phyloP scores from a whole-genome alignment of 2,888 invertebrate genomes.

The Lasioglossum figueresi region DNA sequence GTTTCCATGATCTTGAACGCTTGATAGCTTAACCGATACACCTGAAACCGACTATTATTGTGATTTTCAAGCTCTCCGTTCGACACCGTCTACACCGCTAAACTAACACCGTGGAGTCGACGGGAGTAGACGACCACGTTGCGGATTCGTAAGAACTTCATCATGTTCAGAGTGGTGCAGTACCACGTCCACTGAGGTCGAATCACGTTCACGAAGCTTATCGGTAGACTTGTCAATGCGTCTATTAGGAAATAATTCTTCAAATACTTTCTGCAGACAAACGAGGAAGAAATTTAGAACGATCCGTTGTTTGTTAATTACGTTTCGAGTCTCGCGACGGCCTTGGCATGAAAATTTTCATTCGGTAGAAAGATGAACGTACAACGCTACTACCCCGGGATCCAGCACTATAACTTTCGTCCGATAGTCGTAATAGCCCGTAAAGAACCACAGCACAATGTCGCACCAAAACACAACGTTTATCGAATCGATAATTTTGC shows the following conservation, averaged over 20 bases:
- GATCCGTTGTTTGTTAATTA: not conserved
- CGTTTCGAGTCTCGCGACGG: not conserved
- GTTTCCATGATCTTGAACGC: constrained; percentile 73
- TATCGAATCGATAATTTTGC: constrained; percentile 65
- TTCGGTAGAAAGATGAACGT: constrained; percentile 17
- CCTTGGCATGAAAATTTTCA: not conserved
- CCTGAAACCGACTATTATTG: constrained; percentile 62
- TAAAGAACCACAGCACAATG: constrained; percentile 78
- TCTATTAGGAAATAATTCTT: constrained; percentile 77
- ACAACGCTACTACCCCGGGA: constrained; percentile 74
- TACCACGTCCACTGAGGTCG: constrained; percentile 64
- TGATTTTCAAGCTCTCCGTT: not conserved
- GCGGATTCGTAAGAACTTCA: constrained; percentile 78
- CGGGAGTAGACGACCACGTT: constrained; percentile 76
- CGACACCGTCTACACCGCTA: not conserved
- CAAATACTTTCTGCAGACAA: constrained; percentile 76
- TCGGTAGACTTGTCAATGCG: constrained; percentile 76
- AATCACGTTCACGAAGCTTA: constrained; percentile 70
- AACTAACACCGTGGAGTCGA: constrained; percentile 77
- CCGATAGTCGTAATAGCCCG: constrained; percentile 79
- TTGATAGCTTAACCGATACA: constrained; percentile 73
- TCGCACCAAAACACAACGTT: constrained; percentile 78
- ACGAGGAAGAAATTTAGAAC: not conserved
- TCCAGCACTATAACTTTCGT: constrained; percentile 77
- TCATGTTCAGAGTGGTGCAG: constrained; percentile 71